A percentile compares a stretch with the other conserved stretches of the same genome.
These are phyloP conservation scores for Ptychadena robeensis DNA, from an alignment of 2,797 vertebrate genomes.

Conservation along the genomic window DNA sequence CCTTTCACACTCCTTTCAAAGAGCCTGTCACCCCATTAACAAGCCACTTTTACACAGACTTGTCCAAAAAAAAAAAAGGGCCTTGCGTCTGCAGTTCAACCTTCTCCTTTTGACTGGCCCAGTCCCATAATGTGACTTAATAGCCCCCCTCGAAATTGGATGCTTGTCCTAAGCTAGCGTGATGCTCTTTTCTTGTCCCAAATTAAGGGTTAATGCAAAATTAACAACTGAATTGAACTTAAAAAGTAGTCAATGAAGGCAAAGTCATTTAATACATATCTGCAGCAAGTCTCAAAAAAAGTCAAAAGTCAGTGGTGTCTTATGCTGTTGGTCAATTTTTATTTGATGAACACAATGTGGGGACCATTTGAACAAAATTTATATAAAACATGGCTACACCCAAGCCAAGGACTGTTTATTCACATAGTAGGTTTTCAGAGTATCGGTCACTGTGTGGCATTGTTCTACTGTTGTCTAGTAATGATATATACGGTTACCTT, in stretches of 20 bases:
- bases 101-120: not conserved
- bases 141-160: conserved; percentile 1
- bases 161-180: not conserved
- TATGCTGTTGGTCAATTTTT: not conserved
- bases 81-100: not conserved
- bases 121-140: not conserved
- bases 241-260: not conserved
- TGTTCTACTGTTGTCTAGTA: not conserved
- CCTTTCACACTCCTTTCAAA: conserved; percentile 37
- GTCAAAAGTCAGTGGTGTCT: too few species aligned
- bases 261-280: too few species aligned
- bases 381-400: not conserved
- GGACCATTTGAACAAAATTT: too few species aligned
- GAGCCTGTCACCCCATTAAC: conserved; percentile 38
- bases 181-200: conserved; percentile 19
- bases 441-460: not conserved
- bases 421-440: not conserved
- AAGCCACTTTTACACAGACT: conserved; percentile 30
- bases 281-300: too few species aligned
- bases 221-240: not conserved
- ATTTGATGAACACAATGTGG: not conserved
- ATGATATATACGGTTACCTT: not conserved
- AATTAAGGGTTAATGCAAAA: not conserved
- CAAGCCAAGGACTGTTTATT: not conserved
- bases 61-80: conserved; percentile 24